phyloP scores from a whole-genome alignment of 2,113 vertebrate genomes.

The Tragelaphus imberbis region DNA sequence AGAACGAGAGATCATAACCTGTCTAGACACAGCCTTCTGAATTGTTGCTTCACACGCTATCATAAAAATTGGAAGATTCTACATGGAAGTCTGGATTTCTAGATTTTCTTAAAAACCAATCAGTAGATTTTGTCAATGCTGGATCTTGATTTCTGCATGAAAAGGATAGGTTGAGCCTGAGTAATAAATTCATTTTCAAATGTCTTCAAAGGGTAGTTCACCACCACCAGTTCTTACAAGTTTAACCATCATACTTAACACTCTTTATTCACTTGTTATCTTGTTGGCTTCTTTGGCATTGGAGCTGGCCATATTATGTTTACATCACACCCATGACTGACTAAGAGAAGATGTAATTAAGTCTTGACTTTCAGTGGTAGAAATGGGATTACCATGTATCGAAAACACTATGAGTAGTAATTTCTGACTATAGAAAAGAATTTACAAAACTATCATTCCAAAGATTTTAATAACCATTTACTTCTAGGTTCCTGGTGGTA shows the following conservation, averaged over 20 bases:
- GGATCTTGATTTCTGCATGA: not conserved
- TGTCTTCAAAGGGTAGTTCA: not conserved
- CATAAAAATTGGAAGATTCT: not conserved
- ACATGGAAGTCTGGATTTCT: not conserved
- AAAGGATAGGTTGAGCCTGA: not conserved
- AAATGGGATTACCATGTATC: not conserved
- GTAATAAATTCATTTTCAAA: not conserved
- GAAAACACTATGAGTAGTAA: not conserved
- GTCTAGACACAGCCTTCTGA: not conserved
- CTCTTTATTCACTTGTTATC: not conserved
- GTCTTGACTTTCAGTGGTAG: not conserved
- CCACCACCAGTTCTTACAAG: too few species aligned
- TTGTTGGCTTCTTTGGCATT: not conserved
- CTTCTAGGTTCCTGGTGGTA: not conserved
- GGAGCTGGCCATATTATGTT: not conserved
- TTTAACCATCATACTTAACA: not conserved
- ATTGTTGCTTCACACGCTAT: not conserved
- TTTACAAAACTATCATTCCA: not conserved
- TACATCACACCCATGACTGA: not conserved
- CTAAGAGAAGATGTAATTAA: not conserved
- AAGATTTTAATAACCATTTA: not conserved
- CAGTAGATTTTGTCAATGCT: not conserved
- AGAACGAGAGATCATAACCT: not conserved
- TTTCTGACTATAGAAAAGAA: not conserved
- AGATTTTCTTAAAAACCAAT: not conserved